Evolutionary conservation across 2,113 vertebrate species (phyloP).

Genomic region (Sander vitreus): DNA sequence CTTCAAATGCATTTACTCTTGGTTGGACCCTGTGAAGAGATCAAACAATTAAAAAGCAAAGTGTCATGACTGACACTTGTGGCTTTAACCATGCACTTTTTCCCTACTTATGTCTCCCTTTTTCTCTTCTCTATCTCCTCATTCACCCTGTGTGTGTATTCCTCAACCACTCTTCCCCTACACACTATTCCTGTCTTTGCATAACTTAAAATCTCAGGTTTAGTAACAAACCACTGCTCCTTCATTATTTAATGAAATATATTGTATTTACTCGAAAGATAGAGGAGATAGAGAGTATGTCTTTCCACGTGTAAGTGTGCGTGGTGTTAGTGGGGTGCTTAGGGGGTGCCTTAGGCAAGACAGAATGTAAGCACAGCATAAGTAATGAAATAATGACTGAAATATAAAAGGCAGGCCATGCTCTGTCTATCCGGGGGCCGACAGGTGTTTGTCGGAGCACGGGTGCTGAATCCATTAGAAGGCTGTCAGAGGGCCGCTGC

Average conservation of each 20-base stretch:
- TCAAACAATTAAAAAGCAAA: conserved; percentile 7
- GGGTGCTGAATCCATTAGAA: conserved; percentile 71
- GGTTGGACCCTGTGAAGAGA: background rate
- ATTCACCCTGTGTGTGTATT: background rate
- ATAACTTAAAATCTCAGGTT: conserved; percentile 47
- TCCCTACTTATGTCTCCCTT: background rate
- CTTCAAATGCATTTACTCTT: background rate
- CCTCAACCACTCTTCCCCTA: background rate
- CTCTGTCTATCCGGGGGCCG: conserved; percentile 64
- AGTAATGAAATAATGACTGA: conserved; percentile 83
- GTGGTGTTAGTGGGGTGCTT: conserved; percentile 43
- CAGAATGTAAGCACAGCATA: conserved; percentile 77
- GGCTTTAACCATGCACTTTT: too few relatives aligned
- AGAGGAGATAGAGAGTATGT: conserved; percentile 8
- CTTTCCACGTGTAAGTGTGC: conserved; percentile 6
- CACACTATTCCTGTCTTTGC: conserved; percentile 28
- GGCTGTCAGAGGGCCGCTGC: conserved; percentile 62
- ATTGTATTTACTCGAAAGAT: conserved; percentile 59
- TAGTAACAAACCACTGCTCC: conserved; percentile 56
- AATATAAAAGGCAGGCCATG: conserved; percentile 69
- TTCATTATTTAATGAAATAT: conserved; percentile 76
- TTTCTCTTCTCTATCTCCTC: background rate
- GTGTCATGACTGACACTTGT: conserved; percentile 22
- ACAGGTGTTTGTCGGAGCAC: conserved; percentile 74
- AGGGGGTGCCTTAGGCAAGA: conserved; percentile 67